Evolutionary conservation across 2,113 vertebrate genomes (phyloP), one percentile per base, ranked within the genome.

Genomic region (Calonectris borealis): DNA sequence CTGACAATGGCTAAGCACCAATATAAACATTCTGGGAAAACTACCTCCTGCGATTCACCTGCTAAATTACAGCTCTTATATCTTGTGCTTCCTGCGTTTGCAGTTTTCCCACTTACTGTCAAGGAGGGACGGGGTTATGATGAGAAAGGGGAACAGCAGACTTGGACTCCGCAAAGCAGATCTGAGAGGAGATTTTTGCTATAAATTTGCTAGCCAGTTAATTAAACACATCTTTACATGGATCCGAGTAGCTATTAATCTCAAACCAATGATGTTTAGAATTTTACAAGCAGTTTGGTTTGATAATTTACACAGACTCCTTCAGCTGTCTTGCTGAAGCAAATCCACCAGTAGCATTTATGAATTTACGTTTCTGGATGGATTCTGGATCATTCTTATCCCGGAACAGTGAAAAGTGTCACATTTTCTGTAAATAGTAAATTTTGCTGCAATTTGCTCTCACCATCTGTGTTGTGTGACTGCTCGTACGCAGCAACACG

Each of bases 161-260:
- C 58, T 80, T 78, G 70, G 76, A 83, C 38, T 71, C 66, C 51
- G 60, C 27, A 64, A 70, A 89, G 58, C 62, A 91, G 70, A 94
- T 93, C 31, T 32, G 68, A 88, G 46, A 85, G 34, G n/a, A 69
- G 2, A 90, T n/a, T 95, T 94, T 62, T 93, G 46, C 91, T 88
- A 72, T 81, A 78, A 86, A 96, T 91, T 93, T 97, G 79, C 90
- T 92, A 94, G 85, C 88, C 76, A 93, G 85, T 62, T 94, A 91
- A 93, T 96, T 77, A 76, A 95, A 90, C 61, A 54, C 71, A 69
- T 91, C 75, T 96, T 97, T 93, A 88, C 75, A 90, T 62, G 93
- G 83, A 88, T 71, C 46, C 3, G 13, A 93, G 73, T 44, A 73
- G 69, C 84, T 87, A 64, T 88, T 89, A 86, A 88, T 93, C 75